Conservation (phyloP, 1,140 invertebrate genomes). For the Dreissena rostriformis region DNA sequence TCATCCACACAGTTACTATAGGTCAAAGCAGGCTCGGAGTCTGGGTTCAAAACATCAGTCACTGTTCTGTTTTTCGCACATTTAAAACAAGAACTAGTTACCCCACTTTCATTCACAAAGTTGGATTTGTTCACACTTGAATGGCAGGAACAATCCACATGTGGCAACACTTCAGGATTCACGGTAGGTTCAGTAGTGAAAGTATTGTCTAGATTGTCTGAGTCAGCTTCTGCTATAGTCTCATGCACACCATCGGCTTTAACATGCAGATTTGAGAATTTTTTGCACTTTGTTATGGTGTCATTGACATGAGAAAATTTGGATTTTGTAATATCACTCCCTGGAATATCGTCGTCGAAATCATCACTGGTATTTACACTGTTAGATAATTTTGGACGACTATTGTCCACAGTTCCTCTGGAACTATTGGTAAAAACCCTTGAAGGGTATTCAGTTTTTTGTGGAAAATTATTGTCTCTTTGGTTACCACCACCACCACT, state of each 20-base stretch:
- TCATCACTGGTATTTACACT: conserved; percentile 40
- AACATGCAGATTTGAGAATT: conserved; percentile 32
- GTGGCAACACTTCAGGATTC: conserved; percentile 8
- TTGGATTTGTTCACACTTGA: too few relatives aligned
- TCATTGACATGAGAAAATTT: conserved; percentile 43
- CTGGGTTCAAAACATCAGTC: background rate
- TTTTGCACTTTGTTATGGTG: conserved; percentile 49
- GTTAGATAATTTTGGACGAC: background rate
- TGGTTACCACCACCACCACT: background rate
- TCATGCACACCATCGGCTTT: background rate
- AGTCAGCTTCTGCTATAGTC: background rate
- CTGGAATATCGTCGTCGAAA: conserved; percentile 10
- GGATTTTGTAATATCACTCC: conserved; percentile 4
- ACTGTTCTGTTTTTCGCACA: too few relatives aligned
- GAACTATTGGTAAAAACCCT: background rate
- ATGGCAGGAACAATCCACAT: background rate
- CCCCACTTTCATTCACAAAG: too few relatives aligned
- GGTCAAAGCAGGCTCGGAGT: conserved; percentile 19
- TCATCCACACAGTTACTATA: conserved; percentile 35
- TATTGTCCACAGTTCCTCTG: background rate
- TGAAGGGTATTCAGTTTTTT: too few relatives aligned
- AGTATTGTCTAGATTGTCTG: conserved; percentile 28
- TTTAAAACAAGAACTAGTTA: too few relatives aligned
- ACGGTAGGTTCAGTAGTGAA: conserved; percentile 40
- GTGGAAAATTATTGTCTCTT: background rate